Conservation (phyloP, 2,888 invertebrate genomes). For the Sthenelais limicola region DNA sequence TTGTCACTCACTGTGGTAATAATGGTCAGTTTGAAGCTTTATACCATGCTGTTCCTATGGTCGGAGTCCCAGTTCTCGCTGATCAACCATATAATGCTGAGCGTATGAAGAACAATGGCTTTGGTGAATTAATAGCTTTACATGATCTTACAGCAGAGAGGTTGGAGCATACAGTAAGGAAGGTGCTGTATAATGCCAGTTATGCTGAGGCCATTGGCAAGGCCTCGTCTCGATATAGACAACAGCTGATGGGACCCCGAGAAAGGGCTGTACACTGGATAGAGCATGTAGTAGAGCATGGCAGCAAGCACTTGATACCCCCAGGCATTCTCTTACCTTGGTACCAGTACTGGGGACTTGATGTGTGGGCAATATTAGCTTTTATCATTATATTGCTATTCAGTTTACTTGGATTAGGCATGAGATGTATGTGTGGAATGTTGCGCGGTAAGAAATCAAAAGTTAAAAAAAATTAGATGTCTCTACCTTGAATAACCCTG, state of each 20-base stretch:
- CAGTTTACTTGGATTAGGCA: no score
- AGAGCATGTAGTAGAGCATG: constrained; percentile 59
- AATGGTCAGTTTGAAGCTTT: constrained; percentile 57
- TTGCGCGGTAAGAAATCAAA: no score
- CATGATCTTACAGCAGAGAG: constrained; percentile 44
- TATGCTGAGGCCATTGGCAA: constrained; percentile 49
- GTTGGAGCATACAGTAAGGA: constrained; percentile 45
- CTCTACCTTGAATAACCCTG: no score
- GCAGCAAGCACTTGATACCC: constrained; percentile 55
- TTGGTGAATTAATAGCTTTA: constrained; percentile 42
- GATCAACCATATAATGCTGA: constrained; percentile 55
- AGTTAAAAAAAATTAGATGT: no score
- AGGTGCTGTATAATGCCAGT: constrained; percentile 46
- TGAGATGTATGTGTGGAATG: no score
- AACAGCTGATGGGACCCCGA: constrained; percentile 47
- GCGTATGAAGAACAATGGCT: constrained; percentile 49
- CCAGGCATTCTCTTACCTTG: constrained; percentile 53
- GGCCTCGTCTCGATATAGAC: constrained; percentile 50
- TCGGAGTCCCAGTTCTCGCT: constrained; percentile 53
- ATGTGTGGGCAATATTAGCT: no score
- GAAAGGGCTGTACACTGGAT: constrained; percentile 57
- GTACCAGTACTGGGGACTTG: constrained; percentile 56
- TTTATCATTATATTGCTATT: no score
- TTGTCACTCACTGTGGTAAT: constrained; percentile 58
- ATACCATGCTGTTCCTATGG: constrained; percentile 58